A percentile compares a stretch with the other conserved stretches of the same genome.
These are phyloP conservation scores for Eupithecia abbreviata DNA, from an alignment of 2,888 invertebrate species.

Conservation along the genomic window DNA sequence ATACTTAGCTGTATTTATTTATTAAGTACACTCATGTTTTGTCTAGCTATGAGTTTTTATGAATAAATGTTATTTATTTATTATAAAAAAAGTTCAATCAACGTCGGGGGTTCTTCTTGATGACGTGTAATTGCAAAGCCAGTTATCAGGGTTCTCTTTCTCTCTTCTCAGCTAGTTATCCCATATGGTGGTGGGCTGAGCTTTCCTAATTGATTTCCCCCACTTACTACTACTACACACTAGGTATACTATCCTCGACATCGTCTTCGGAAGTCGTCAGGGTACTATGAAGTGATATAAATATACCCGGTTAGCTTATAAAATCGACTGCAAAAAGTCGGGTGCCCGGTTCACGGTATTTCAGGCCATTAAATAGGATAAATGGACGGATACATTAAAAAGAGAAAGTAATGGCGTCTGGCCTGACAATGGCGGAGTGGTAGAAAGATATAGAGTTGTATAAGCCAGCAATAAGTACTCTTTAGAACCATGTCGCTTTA, in stretches of 20 bases:
- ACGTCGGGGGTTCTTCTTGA: not conserved
- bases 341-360: conserved; percentile 29
- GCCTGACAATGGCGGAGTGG: conserved; percentile 28
- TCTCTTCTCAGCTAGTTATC: too few relatives aligned
- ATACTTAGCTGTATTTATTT: too few relatives aligned
- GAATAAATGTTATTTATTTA: too few relatives aligned
- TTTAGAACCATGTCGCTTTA: conserved; percentile 3
- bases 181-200: too few relatives aligned
- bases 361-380: conserved; percentile 37
- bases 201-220: too few relatives aligned
- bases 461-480: not conserved
- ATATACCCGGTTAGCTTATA: conserved; percentile 10
- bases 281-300: conserved; percentile 1
- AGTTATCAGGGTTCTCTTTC: too few relatives aligned
- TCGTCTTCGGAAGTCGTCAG: not conserved
- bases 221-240: too few relatives aligned
- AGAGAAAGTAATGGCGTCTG: conserved; percentile 35
- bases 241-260: too few relatives aligned
- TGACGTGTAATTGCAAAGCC: too few relatives aligned
- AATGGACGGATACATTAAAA: conserved; percentile 32
- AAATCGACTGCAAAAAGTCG: conserved; percentile 31
- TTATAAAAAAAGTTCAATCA: too few relatives aligned
- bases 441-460: conserved; percentile 5
- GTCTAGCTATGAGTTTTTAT: too few relatives aligned
- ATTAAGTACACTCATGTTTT: too few relatives aligned